These are phyloP conservation scores for Aporophyla lueneburgensis DNA, from an alignment of 2,888 invertebrate species.

Conservation along the genomic window DNA sequence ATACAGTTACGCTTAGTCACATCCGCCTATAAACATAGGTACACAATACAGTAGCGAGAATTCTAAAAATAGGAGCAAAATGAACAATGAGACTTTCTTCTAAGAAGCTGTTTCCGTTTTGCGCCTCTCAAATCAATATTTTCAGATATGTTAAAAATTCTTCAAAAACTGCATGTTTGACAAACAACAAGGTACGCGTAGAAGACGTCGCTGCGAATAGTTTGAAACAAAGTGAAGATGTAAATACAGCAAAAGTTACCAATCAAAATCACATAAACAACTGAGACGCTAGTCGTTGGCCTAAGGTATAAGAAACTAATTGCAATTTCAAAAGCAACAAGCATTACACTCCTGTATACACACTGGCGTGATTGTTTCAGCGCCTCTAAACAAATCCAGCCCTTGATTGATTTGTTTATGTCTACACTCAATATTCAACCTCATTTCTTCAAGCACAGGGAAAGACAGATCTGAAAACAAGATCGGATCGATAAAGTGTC, in stretches of 20 bases:
- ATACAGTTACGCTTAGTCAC: constrained; percentile 81
- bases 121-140: constrained; percentile 50
- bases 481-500: not conserved
- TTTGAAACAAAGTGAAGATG: not conserved
- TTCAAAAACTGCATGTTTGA: not conserved
- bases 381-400: not conserved
- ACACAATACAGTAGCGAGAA: constrained; percentile 73
- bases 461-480: not conserved
- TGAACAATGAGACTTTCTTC: constrained; percentile 75
- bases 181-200: not conserved
- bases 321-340: not conserved
- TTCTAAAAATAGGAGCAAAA: constrained; percentile 74
- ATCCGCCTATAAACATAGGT: constrained; percentile 78
- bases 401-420: constrained; percentile 4
- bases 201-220: not conserved
- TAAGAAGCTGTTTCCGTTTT: constrained; percentile 60
- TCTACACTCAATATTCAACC: not conserved
- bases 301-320: not conserved
- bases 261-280: not conserved
- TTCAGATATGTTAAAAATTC: constrained; percentile 10
- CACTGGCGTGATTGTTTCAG: not conserved
- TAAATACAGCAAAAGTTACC: not conserved
- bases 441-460: too few relatives aligned
- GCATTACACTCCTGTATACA: not conserved
- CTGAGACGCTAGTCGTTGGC: not conserved